Evolutionary conservation across 2,113 vertebrate genomes (phyloP).

Genomic region (Sterna hirundo): DNA sequence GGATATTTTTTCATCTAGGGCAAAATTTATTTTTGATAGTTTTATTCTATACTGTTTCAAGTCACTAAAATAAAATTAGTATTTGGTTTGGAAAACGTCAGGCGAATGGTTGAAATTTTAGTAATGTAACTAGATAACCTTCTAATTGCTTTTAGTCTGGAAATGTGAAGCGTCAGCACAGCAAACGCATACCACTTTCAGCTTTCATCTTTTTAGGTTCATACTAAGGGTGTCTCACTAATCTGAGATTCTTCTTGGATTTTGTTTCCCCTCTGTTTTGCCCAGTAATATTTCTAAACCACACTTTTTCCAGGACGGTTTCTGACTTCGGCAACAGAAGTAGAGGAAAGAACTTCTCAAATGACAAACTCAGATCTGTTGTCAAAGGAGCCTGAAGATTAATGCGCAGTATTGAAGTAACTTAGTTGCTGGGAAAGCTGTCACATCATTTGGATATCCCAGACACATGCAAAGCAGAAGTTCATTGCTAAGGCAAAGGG

Average conservation of each 20-base stretch:
- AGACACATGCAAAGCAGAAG: not conserved
- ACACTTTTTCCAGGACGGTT: not conserved
- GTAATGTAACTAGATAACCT: not conserved
- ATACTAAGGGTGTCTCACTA: not conserved
- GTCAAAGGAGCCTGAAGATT: not conserved
- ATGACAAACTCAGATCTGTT: not conserved
- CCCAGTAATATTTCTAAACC: not conserved
- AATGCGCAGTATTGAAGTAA: not conserved
- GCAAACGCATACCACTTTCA: not conserved
- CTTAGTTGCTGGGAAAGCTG: not conserved
- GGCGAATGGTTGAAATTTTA: not conserved
- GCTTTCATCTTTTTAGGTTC: not conserved
- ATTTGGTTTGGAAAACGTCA: not conserved
- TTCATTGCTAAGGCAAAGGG: not conserved
- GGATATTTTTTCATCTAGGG: not conserved
- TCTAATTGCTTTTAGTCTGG: not conserved
- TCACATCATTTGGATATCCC: not conserved
- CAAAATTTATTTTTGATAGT: not conserved
- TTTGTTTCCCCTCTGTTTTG: slow-evolving; percentile 27
- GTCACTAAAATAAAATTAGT: not conserved
- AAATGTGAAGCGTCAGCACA: slow-evolving; percentile 10
- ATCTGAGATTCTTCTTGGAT: not conserved
- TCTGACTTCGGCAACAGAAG: not conserved
- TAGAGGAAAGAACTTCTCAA: not conserved
- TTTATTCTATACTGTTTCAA: not conserved